Conservation (phyloP, 2,113 vertebrate genomes). For the Oryzias javanicus region DNA sequence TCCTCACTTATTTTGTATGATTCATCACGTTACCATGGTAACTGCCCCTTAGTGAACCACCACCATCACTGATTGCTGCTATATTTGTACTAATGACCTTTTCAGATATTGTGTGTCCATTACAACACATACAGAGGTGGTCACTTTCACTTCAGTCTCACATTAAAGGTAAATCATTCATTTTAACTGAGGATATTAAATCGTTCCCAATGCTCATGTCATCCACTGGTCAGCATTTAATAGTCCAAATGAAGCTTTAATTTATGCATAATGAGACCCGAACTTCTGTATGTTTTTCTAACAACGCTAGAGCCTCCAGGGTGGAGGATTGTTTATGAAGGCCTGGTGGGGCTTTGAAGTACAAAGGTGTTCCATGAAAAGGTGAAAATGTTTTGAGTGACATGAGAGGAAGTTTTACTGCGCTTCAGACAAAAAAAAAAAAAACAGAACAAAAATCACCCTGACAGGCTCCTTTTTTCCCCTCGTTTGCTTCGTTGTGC, state of each 20-base stretch:
- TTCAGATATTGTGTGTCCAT: background rate
- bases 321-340: constrained; percentile 7
- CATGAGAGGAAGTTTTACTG: background rate
- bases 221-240: constrained; percentile 52
- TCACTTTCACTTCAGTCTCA: constrained; percentile 9
- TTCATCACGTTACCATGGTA: constrained; percentile 3
- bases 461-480: constrained; percentile 2
- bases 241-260: constrained; percentile 42
- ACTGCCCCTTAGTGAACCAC: background rate
- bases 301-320: background rate
- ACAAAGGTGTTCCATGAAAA: constrained; percentile 19
- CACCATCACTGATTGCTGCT: background rate
- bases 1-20: background rate
- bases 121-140: background rate
- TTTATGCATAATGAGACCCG: constrained; percentile 1
- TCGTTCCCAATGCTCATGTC: constrained; percentile 27
- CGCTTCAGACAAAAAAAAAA: background rate
- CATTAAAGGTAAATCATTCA: constrained; percentile 14
- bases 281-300: constrained; percentile 18
- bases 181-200: constrained; percentile 20
- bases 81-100: constrained; percentile 25
- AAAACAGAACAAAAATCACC: background rate
- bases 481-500: background rate
- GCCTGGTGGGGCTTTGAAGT: constrained; percentile 11
- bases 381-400: constrained; percentile 10